A percentile compares a stretch with the other conserved stretches of the same genome.
Evolutionary conservation across 2,888 invertebrate genomes (phyloP).

Genomic region (Cotesia congregata): DNA sequence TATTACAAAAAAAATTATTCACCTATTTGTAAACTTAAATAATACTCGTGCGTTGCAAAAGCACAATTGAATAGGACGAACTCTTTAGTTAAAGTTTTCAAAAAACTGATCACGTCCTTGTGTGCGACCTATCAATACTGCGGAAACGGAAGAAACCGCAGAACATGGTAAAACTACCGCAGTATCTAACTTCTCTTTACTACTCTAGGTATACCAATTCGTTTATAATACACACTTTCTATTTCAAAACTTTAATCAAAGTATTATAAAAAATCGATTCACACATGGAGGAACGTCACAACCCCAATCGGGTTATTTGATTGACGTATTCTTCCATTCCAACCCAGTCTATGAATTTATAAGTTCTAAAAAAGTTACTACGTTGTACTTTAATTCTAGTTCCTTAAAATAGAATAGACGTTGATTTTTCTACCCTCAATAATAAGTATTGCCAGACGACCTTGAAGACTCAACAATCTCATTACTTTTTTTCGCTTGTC

Average conservation of each 20-base stretch:
- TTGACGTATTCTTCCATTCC: slow-evolving; percentile 15
- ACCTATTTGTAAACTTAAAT: background rate
- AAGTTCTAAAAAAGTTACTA: background rate
- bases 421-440: background rate
- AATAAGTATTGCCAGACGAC: background rate
- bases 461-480: slow-evolving; percentile 12
- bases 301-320: background rate
- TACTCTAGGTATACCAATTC: background rate
- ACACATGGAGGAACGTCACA: slow-evolving; percentile 9
- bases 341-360: background rate
- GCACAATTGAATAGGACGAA: background rate
- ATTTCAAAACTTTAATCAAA: background rate
- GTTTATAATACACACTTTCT: background rate
- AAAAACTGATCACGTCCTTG: slow-evolving; percentile 38
- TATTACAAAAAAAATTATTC: background rate
- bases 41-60: background rate
- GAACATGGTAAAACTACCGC: slow-evolving; percentile 23
- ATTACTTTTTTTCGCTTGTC: slow-evolving; percentile 17
- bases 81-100: slow-evolving; percentile 14
- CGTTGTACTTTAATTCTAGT: background rate
- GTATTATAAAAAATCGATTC: background rate
- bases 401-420: background rate
- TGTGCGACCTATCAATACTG: slow-evolving; percentile 40
- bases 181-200: background rate
- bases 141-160: slow-evolving; percentile 38